Percentiles rank a stretch among this genome's conserved stretches.
Evolutionary conservation across 2,113 vertebrate species (phyloP).

Genomic region (Mugil cephalus): DNA sequence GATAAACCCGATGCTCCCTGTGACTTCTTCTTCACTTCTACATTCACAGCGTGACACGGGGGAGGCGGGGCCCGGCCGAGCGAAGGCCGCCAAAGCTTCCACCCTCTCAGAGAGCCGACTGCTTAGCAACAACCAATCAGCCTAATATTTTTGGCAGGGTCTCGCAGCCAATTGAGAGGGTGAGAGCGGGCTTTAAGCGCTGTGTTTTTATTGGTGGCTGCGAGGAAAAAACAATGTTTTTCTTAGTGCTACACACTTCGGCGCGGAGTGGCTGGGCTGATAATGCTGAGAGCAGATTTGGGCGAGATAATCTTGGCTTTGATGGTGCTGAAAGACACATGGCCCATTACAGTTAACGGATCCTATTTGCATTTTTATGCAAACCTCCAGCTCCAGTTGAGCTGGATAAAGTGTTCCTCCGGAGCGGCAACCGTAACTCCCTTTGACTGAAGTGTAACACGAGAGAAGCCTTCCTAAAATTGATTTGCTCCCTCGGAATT

Average conservation of each 20-base stretch:
- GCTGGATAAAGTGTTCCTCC: slow-evolving; percentile 30
- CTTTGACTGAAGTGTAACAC: not conserved
- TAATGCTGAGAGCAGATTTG: slow-evolving; percentile 62
- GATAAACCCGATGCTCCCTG: slow-evolving; percentile 66
- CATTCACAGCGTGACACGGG: slow-evolving; percentile 59
- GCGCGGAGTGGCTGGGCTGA: slow-evolving; percentile 31
- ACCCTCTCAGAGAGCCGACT: slow-evolving; percentile 76
- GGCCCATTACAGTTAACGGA: slow-evolving; percentile 69
- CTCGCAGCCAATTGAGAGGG: slow-evolving; percentile 73
- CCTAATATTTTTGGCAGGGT: slow-evolving; percentile 77
- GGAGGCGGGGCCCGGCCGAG: slow-evolving; percentile 36
- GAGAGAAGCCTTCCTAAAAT: slow-evolving; percentile 47
- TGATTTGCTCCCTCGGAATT: slow-evolving; percentile 45
- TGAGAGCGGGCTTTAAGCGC: slow-evolving; percentile 47
- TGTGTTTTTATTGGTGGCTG: slow-evolving; percentile 61
- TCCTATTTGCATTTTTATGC: slow-evolving; percentile 71
- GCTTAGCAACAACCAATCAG: slow-evolving; percentile 86
- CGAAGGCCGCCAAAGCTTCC: slow-evolving; percentile 55
- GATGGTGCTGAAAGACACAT: slow-evolving; percentile 71
- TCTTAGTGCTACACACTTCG: slow-evolving; percentile 33
- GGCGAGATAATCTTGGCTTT: slow-evolving; percentile 67
- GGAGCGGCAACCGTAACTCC: not conserved
- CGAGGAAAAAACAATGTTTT: slow-evolving; percentile 66
- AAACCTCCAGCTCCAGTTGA: slow-evolving; percentile 28
- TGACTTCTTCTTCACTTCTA: slow-evolving; percentile 63